phyloP scores from a whole-genome alignment of 1,140 invertebrate genomes.

The Zophobas morio region DNA sequence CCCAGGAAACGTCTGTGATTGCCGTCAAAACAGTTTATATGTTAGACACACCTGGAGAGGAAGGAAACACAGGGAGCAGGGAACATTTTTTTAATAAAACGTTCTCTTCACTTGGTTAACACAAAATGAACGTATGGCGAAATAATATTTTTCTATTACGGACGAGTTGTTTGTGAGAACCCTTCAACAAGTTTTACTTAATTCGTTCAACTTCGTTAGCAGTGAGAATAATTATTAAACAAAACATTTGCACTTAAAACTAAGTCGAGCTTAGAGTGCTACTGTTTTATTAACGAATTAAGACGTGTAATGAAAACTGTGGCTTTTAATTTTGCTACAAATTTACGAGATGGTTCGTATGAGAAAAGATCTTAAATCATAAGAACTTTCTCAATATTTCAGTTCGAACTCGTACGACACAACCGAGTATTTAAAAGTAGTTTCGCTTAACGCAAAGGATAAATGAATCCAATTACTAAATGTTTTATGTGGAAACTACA shows the following conservation, averaged over 20 bases:
- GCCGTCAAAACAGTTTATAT: constrained; percentile 35
- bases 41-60: constrained; percentile 19
- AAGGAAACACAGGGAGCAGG: background rate
- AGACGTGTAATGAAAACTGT: background rate
- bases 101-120: constrained; percentile 3
- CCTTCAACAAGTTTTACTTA: background rate
- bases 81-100: constrained; percentile 15
- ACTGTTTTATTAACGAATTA: background rate
- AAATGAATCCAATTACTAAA: constrained; percentile 14
- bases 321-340: background rate
- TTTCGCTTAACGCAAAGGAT: background rate
- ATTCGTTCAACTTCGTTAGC: no score
- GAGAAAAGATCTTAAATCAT: constrained; percentile 20
- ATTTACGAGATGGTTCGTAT: constrained; percentile 19
- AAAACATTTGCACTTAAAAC: constrained; percentile 11
- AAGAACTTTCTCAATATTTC: constrained; percentile 34
- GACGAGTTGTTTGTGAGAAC: no score
- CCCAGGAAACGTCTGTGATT: constrained; percentile 37
- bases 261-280: background rate
- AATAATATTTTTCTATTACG: no score
- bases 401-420: constrained; percentile 11
- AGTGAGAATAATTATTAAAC: constrained; percentile 4
- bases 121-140: no score
- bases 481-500: background rate
- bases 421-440: constrained; percentile 5